A percentile compares a stretch with the other conserved stretches of the same genome.
phyloP scores from a whole-genome alignment of 2,113 vertebrate genomes.

The Taurulus bubalis region DNA sequence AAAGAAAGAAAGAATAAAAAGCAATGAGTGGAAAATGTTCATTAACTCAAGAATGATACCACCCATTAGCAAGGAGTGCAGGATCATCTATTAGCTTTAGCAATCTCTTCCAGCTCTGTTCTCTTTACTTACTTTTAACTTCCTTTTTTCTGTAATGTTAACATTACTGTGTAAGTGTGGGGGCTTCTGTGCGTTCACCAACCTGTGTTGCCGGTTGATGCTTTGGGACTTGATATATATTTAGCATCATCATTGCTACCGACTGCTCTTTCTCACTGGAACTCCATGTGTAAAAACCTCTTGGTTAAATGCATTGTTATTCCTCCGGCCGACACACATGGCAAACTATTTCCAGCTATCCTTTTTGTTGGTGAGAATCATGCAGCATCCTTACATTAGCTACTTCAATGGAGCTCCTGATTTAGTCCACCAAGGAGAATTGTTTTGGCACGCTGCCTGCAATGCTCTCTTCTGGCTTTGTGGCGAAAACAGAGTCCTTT shows the following conservation, averaged over 20 bases:
- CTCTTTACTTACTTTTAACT: not conserved
- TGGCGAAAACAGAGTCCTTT: constrained; percentile 29
- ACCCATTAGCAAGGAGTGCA: not conserved
- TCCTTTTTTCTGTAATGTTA: not conserved
- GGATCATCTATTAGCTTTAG: not conserved
- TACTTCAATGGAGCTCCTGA: constrained; percentile 37
- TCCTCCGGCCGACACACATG: not conserved
- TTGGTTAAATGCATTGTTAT: not conserved
- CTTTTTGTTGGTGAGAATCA: not conserved
- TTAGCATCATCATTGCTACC: not conserved
- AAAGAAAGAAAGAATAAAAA: not conserved
- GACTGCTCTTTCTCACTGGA: not conserved
- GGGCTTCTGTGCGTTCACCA: too few relatives aligned
- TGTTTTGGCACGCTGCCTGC: constrained; percentile 42
- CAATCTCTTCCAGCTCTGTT: not conserved
- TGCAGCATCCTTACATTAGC: not conserved
- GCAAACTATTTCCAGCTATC: not conserved
- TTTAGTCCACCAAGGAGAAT: constrained; percentile 15
- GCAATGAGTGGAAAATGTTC: not conserved
- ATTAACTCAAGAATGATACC: not conserved
- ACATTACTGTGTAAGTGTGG: too few relatives aligned
- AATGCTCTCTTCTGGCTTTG: constrained; percentile 37
- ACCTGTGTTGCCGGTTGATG: not conserved
- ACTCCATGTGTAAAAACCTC: not conserved
- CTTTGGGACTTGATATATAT: not conserved